Evolutionary conservation across 2,113 vertebrate genomes (phyloP).

Genomic region (Python bivittatus): DNA sequence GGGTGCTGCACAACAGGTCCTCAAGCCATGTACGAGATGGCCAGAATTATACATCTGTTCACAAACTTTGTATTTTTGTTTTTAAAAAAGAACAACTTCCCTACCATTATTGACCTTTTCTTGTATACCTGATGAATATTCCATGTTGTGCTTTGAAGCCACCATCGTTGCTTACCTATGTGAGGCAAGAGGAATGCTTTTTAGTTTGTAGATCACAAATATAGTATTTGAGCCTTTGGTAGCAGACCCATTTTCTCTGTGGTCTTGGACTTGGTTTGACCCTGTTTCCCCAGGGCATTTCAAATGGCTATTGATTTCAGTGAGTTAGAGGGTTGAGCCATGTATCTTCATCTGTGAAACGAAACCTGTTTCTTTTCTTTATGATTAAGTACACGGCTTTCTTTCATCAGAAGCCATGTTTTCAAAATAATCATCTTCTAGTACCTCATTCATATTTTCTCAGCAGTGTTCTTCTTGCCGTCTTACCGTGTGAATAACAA

Average conservation of each 20-base stretch:
- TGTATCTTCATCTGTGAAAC: conserved; percentile 28
- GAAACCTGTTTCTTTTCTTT: conserved; percentile 44
- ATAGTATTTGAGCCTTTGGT: neutral
- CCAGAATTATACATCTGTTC: neutral
- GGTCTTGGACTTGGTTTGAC: neutral
- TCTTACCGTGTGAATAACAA: conserved; percentile 58
- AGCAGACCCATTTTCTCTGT: neutral
- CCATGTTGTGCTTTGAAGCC: neutral
- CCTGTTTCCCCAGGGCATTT: neutral
- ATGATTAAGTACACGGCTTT: conserved; percentile 41
- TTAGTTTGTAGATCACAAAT: neutral
- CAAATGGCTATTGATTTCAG: accelerated
- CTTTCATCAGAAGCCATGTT: conserved; percentile 44
- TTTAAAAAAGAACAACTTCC: neutral
- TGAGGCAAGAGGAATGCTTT: neutral
- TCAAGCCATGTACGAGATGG: neutral
- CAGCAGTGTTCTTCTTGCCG: conserved; percentile 14
- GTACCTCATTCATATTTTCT: conserved; percentile 38
- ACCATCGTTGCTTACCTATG: neutral
- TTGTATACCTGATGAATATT: neutral
- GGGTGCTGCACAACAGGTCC: neutral
- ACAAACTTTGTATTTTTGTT: neutral
- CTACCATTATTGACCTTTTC: neutral
- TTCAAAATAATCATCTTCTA: conserved; percentile 37
- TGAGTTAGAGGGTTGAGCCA: neutral